Base-by-base conservation (phyloP, 37 sponge, comb jelly and placozoan genomes). In the Bolinopsis microptera region DNA sequence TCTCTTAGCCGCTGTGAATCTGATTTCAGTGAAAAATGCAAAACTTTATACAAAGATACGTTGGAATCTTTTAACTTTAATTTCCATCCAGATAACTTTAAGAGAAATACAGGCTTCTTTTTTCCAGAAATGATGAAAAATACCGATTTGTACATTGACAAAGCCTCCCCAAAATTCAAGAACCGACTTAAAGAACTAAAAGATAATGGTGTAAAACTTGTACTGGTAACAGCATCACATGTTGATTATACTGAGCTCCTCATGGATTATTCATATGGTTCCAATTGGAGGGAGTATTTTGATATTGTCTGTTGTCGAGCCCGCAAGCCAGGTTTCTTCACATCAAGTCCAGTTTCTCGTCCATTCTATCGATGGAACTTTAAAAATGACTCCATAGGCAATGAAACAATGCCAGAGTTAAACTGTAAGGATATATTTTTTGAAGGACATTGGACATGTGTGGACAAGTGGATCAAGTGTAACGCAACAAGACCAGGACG, bases 21-120 rank as follows among this genome's bases (percentile, higher is more conserved):
- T 38, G 31, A 26, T 26, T 86, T 39, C 61, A 86, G 30, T 40
- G 61, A 39, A 0, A 13, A 40, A 26, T 86, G 90, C 39, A 38
- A 26, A 3, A n/a, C 41, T n/a, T 86, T 86, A 39, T 86, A 86
- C 30, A 9, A n/a, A 23, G 90, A 86, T 40, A 27, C 39, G 30
- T 16, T 40, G 26, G 90, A 39, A 36, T 86, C 90, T 28, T 86
- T 86, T 22, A 25, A 8, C 13, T 41, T 30, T 48, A 86, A 86
- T 48, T 86, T 33, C 90, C n/a, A 86, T 27, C 90, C 90, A 3
- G 90, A 86, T 21, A 86, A 86, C 61, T 77, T 22, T 34, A 77
- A 77, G 33, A 3, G 1, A 77, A 34, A 30, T 5, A 41, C 41
- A 24, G 90, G 90, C 0, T n/a, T 22, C 13, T 86, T 36, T 41